Base-by-base conservation (phyloP, 2,113 vertebrate genomes). In the Promerops cafer region DNA sequence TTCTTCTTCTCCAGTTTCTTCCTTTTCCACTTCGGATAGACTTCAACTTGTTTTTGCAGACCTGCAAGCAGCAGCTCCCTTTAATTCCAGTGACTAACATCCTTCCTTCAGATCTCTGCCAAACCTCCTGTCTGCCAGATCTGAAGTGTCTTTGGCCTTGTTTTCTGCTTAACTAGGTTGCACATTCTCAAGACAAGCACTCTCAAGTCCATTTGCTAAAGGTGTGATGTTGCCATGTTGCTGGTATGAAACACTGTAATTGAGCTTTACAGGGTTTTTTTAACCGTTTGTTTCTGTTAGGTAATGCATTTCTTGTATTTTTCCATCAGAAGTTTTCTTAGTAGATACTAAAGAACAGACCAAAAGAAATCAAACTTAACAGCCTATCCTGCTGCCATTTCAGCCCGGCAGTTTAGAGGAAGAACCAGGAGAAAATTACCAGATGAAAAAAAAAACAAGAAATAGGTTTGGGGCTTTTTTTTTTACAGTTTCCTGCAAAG, bases 41-140 rank as follows among this genome's bases (percentile, higher is more conserved):
- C 31, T 71, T 79, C 45, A 81, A 57, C 52, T 88, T 85, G 84
- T 75, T 94, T 90, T 63, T 81, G 80, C 96, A 84, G 80, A 83
- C 76, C 80, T 75, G 80, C 84, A 92, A 86, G 90, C 0, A 86
- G 59, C 71, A 93, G 83, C 49, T 90, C 44, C 64, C 81, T 93
- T 90, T 60, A 87, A 81, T 78, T 30, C 76, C 72, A 93, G 56
- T 66, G 56, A 94, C 92, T 92, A 92, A 95, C 28, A 92, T 75
- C 92, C 86, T 94, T 89, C 83, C 83, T 89, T 57, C 64, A 71
- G 28, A 44, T 57, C 83, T 42, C 86, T 87, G 93, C 94, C 95
- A 96, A 93, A 54, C 20, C 30, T 76, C 4, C 0, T 39, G 74
- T 87, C 85, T 91, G 75, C 90, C 88, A 92, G 64, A 75, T 57